These are phyloP conservation scores for Oryzias celebensis DNA, from an alignment of 2,113 vertebrate species.

Conservation along the genomic window DNA sequence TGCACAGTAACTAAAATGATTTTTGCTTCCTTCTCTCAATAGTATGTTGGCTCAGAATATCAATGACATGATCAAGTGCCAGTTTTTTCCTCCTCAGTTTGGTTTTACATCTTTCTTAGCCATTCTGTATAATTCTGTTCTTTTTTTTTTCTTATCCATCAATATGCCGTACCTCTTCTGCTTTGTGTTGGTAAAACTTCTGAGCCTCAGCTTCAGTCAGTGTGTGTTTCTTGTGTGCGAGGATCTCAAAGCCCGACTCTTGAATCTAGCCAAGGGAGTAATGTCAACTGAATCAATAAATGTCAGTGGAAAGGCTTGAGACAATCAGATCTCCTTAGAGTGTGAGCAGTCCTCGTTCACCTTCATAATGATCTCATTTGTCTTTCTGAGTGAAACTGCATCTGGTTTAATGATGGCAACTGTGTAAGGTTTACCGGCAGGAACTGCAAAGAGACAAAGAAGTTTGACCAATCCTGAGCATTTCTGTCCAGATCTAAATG, in stretches of 20 bases:
- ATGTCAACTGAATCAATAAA: constrained; percentile 24
- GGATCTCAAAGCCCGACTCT: constrained; percentile 85
- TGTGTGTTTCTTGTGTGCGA: constrained; percentile 78
- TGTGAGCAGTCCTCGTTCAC: constrained; percentile 62
- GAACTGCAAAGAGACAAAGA: constrained; percentile 63
- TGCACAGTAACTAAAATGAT: constrained; percentile 42
- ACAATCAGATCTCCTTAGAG: constrained; percentile 29
- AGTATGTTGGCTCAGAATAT: constrained; percentile 33
- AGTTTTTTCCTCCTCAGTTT: constrained; percentile 8
- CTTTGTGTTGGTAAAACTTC: constrained; percentile 81
- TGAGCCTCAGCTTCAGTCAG: constrained; percentile 78
- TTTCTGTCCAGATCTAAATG: constrained; percentile 13
- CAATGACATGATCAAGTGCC: constrained; percentile 8
- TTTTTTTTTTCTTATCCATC: neutral
- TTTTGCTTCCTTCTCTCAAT: constrained; percentile 17
- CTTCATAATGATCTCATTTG: constrained; percentile 87
- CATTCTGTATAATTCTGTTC: no score
- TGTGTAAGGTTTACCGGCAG: constrained; percentile 77
- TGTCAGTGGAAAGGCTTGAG: constrained; percentile 35
- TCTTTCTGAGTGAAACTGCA: constrained; percentile 83
- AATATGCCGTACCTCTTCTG: constrained; percentile 72
- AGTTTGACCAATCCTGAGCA: constrained; percentile 12
- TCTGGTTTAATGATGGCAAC: constrained; percentile 89
- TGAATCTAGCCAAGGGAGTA: constrained; percentile 76
- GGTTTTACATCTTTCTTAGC: neutral